Conservation (phyloP, 2,797 vertebrate genomes). For the Microhierax caerulescens region DNA sequence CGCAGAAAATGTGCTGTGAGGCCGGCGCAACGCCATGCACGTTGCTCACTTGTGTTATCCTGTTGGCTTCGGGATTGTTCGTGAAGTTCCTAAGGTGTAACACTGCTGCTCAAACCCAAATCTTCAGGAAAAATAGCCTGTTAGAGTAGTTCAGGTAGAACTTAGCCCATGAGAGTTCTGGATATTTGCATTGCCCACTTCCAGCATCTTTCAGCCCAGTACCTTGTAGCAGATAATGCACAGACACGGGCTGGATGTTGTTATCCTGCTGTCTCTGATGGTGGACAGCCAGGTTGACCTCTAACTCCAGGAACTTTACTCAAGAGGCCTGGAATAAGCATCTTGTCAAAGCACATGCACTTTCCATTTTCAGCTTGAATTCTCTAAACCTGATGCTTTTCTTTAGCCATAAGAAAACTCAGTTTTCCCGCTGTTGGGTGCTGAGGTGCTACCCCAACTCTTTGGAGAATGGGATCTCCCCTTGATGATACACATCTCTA, state of each 20-base stretch:
- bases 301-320: background rate
- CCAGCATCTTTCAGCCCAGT: background rate
- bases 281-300: background rate
- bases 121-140: background rate
- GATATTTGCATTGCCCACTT: background rate
- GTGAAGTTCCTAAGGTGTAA: background rate
- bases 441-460: background rate
- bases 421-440: background rate
- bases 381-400: background rate
- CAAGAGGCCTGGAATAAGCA: background rate
- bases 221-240: background rate
- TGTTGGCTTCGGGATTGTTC: background rate
- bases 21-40: accelerated
- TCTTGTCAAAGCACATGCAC: background rate
- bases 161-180: background rate
- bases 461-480: background rate
- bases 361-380: background rate
- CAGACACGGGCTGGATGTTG: background rate
- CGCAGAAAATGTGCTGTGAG: background rate
- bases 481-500: background rate
- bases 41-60: background rate
- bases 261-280: background rate
- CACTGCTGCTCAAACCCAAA: background rate
- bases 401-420: background rate
- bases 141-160: background rate